Conservation (phyloP, 1,140 invertebrate genomes). For the Drosophila tristis region DNA sequence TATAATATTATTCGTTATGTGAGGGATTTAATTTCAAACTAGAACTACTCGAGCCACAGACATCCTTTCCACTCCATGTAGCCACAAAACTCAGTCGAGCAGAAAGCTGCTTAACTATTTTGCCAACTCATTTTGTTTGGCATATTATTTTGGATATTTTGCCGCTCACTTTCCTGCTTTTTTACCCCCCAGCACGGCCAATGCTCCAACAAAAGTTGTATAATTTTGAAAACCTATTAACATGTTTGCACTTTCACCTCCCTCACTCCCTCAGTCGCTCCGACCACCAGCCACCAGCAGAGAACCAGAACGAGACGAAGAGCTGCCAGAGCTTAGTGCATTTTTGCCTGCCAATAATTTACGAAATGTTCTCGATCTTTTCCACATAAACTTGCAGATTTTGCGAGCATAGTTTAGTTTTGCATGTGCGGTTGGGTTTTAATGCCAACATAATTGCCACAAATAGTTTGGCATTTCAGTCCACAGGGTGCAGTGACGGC, state of each 20-base stretch:
- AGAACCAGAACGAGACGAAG: background rate
- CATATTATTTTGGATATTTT: slow-evolving; percentile 59
- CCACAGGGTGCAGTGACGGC: slow-evolving; percentile 4
- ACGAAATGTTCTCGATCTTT: slow-evolving; percentile 58
- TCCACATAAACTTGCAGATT: slow-evolving; percentile 65
- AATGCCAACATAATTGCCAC: slow-evolving; percentile 67
- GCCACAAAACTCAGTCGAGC: slow-evolving; percentile 53
- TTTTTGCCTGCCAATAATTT: slow-evolving; percentile 62
- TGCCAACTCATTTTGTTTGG: slow-evolving; percentile 55
- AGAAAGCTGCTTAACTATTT: slow-evolving; percentile 68
- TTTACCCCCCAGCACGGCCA: background rate
- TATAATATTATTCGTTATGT: too few species aligned
- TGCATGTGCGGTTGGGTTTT: slow-evolving; percentile 59
- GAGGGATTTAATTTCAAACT: background rate
- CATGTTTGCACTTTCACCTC: slow-evolving; percentile 14
- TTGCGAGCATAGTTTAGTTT: slow-evolving; percentile 49
- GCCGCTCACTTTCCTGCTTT: background rate
- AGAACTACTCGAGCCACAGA: background rate
- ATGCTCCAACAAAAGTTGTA: slow-evolving; percentile 57
- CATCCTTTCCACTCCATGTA: slow-evolving; percentile 27
- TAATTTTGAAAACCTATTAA: slow-evolving; percentile 60
- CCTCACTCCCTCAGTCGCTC: background rate
- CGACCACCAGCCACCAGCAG: too few species aligned
- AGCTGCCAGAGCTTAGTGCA: slow-evolving; percentile 22
- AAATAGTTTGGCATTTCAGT: slow-evolving; percentile 58